Base-by-base conservation (phyloP, 2,113 vertebrate species). In the Haliaeetus leucogaster region DNA sequence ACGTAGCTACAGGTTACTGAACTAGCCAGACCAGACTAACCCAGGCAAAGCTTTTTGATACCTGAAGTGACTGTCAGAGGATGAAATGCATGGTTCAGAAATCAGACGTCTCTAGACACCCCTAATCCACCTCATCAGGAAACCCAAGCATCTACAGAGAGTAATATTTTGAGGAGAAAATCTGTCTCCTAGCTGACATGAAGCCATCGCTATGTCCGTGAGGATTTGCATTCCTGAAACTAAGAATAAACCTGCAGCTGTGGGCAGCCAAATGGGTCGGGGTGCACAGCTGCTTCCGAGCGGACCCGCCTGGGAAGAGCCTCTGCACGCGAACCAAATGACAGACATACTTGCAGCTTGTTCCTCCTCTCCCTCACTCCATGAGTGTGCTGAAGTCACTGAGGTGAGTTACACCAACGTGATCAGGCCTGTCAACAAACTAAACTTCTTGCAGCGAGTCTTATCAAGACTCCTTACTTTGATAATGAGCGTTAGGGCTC, bases 161-260 rank as follows among this genome's bases (percentile, higher is more conserved):
- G 21, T 88, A 86, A 36, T 80, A 34, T 84, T 86, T 84, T 80
- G 52, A 82, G 26, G 22, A n/a, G 32, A 66, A 88, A 86, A 61
- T 45, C 38, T 79, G 29, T 78, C 65, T 81, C 32, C 38, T 94
- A 56, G 67, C 23, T 81, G 59, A 38, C 30, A 20, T 12, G 32
- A 84, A 84, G 62, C 27, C 30, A 74, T 86, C 4, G 1, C 13
- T 29, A 12, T 48, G 21, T 63, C 43, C 0, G 4, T 45, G 67
- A 81, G 27, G 58, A 45, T 91, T 91, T 0, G 0, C 68, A 76
- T 90, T 95, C 77, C 65, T 86, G 56, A 78, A 89, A 61, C 65
- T 83, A 93, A 84, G 90, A 94, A 93, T 92, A 95, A 95, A 82
- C 13, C 25, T 86, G 77, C 91, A 95, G 83, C 94, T 95, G 87